phyloP scores from a whole-genome alignment of 2,888 invertebrate species.

The Alsophila aescularia region DNA sequence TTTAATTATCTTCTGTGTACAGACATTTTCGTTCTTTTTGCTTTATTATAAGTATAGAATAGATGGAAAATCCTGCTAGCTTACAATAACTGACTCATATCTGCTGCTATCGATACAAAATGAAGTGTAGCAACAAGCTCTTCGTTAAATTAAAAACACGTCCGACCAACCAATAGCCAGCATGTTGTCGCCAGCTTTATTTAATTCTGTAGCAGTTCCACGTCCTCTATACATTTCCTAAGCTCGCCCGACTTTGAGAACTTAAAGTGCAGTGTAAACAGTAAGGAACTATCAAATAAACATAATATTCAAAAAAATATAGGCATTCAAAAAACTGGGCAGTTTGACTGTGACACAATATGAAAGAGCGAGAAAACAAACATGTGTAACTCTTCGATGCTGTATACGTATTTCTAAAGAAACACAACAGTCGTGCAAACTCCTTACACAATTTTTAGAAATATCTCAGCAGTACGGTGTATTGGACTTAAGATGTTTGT shows the following conservation, averaged over 20 bases:
- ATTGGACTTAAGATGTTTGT: no score
- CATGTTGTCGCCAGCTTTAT: slow-evolving; percentile 35
- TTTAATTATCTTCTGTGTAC: no score
- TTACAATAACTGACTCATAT: background rate
- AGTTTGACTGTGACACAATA: no score
- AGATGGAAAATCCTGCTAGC: no score
- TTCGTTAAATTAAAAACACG: slow-evolving; percentile 19
- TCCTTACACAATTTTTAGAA: no score
- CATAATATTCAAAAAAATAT: background rate
- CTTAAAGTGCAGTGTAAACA: slow-evolving; percentile 1
- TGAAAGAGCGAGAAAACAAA: background rate
- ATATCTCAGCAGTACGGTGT: no score
- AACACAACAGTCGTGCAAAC: no score
- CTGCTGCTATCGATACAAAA: background rate
- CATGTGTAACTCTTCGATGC: no score
- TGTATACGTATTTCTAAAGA: no score
- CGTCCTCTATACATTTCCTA: slow-evolving; percentile 28
- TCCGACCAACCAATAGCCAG: slow-evolving; percentile 24
- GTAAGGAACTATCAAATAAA: background rate
- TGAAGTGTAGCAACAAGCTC: slow-evolving; percentile 1
- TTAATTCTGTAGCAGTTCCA: slow-evolving; percentile 20
- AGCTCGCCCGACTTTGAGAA: slow-evolving; percentile 22
- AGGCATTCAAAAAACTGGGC: background rate
- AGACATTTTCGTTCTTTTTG: no score
- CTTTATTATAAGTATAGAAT: no score